Evolutionary conservation across 2,888 invertebrate species (phyloP).

Genomic region (Cyrtodaria siliqua): DNA sequence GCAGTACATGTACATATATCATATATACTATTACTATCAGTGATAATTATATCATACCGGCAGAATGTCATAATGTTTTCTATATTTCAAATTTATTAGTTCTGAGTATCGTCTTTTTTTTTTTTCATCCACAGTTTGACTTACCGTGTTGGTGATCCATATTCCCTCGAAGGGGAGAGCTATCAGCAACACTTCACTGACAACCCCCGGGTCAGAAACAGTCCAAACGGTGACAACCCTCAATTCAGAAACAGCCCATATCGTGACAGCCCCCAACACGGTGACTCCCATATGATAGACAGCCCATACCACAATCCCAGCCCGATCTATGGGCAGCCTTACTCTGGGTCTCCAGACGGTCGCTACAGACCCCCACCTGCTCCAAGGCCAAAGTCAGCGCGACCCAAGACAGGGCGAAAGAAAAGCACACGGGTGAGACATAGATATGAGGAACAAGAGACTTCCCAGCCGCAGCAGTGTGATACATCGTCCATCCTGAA

Average conservation of each 20-base stretch:
- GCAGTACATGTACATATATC: too few relatives aligned
- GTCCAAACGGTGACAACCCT: constrained; percentile 41
- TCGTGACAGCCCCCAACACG: constrained; percentile 15
- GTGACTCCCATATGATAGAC: constrained; percentile 37
- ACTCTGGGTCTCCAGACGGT: constrained; percentile 38
- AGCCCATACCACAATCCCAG: constrained; percentile 46
- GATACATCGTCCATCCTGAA: constrained; percentile 52
- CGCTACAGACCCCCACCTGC: constrained; percentile 45
- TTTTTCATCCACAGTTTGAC: too few relatives aligned
- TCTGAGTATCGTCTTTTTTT: too few relatives aligned
- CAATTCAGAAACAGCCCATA: constrained; percentile 3
- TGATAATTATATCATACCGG: too few relatives aligned
- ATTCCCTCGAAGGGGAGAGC: constrained; percentile 29
- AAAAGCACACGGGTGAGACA: constrained; percentile 55
- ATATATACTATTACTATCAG: too few relatives aligned
- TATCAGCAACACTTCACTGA: constrained; percentile 43
- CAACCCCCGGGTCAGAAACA: constrained; percentile 40
- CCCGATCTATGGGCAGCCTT: constrained; percentile 32
- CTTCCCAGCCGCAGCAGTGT: constrained; percentile 56
- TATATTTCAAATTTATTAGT: too few relatives aligned
- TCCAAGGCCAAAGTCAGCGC: constrained; percentile 60
- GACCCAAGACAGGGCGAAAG: constrained; percentile 59
- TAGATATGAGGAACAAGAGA: constrained; percentile 53
- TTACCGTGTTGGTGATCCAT: constrained; percentile 9
- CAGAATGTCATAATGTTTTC: too few relatives aligned